Conservation (phyloP, 2,888 invertebrate genomes). For the Teinopalpus imperialis region DNA sequence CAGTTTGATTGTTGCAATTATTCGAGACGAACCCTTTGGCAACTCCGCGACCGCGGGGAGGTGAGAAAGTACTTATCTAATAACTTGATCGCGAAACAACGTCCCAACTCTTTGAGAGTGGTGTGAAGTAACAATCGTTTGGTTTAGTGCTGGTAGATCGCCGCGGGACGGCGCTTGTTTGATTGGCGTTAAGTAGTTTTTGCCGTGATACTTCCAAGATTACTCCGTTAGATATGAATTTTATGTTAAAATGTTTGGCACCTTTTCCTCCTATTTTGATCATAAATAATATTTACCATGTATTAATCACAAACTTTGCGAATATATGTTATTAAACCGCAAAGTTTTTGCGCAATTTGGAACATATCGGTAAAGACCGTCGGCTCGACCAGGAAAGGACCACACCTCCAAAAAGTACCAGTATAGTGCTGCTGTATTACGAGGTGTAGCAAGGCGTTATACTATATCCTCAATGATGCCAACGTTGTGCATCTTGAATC, state of each 20-base stretch:
- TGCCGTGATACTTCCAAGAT: conserved; percentile 62
- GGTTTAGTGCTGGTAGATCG: conserved; percentile 53
- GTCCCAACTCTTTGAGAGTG: conserved; percentile 71
- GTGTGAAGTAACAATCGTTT: conserved; percentile 67
- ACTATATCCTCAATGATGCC: no score
- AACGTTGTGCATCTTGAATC: no score
- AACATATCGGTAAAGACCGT: no score
- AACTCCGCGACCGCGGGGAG: conserved; percentile 68
- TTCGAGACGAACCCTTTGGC: conserved; percentile 78
- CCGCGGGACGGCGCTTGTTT: conserved; percentile 52
- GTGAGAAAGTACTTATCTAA: conserved; percentile 78
- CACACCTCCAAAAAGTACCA: no score
- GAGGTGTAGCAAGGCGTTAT: no score
- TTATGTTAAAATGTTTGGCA: conserved; percentile 35
- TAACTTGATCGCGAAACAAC: conserved; percentile 52
- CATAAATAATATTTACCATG: no score
- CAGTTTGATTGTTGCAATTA: conserved; percentile 81
- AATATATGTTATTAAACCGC: no score
- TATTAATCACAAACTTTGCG: no score
- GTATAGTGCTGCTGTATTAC: no score
- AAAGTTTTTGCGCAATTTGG: no score
- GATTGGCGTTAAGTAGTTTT: conserved; percentile 60
- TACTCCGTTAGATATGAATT: conserved; percentile 27
- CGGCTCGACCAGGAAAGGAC: no score
- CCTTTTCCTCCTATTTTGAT: no score